These are phyloP conservation scores for Corvus hawaiiensis DNA, from an alignment of 2,113 vertebrate species.

Conservation along the genomic window DNA sequence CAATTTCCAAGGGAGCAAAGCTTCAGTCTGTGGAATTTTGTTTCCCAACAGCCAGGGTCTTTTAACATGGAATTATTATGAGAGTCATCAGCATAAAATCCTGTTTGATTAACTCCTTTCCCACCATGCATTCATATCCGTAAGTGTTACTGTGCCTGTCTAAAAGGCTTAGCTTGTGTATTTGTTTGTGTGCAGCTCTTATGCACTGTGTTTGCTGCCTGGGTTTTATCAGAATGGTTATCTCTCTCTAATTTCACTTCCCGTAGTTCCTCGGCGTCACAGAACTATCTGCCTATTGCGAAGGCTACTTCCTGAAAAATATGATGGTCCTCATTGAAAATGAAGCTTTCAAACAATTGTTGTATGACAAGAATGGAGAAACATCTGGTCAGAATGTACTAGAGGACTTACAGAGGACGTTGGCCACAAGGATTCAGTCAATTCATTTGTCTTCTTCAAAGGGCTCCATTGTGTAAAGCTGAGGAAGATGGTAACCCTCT, in stretches of 20 bases:
- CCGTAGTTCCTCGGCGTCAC: conserved; percentile 88
- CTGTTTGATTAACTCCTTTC: background rate
- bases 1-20: background rate
- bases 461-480: conserved; percentile 89
- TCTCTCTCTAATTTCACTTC: conserved; percentile 29
- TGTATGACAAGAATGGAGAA: conserved; percentile 88
- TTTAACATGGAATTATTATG: background rate
- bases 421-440: conserved; percentile 91
- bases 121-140: fast-evolving
- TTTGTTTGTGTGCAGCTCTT: background rate
- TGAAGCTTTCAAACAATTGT: conserved; percentile 93
- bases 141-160: background rate
- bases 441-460: conserved; percentile 98
- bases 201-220: background rate
- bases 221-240: background rate
- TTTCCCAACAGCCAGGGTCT: background rate
- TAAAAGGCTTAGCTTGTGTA: background rate
- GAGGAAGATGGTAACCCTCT: background rate
- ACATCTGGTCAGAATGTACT: conserved; percentile 84
- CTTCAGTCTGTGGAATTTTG: background rate
- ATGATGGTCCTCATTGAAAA: conserved; percentile 97
- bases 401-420: conserved; percentile 91
- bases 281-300: conserved; percentile 90
- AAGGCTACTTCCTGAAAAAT: conserved; percentile 98
- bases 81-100: background rate